Percentiles rank a stretch among this genome's conserved stretches.
Conservation (phyloP, 1,140 invertebrate genomes). For the Leptopilina boulardi region DNA sequence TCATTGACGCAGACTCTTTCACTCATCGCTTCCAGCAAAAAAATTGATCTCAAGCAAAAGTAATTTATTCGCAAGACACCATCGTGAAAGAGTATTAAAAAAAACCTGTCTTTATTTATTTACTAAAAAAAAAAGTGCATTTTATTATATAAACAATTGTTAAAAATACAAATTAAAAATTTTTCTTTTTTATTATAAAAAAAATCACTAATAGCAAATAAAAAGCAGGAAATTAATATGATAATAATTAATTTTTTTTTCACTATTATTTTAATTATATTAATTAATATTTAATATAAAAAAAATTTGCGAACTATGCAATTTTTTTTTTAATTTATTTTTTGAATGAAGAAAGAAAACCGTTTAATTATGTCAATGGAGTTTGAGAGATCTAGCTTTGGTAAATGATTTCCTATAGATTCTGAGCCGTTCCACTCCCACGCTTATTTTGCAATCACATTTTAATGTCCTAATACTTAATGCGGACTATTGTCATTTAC, state of each 20-base stretch:
- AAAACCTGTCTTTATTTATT: background rate
- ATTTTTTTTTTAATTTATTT: too few species aligned
- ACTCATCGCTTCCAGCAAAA: slow-evolving; percentile 14
- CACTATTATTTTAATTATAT: too few species aligned
- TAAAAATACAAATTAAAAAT: too few species aligned
- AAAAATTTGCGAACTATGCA: too few species aligned
- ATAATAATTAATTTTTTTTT: too few species aligned
- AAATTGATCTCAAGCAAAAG: background rate
- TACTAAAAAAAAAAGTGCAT: too few species aligned
- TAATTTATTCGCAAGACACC: background rate
- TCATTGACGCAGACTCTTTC: background rate
- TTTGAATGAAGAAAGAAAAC: background rate
- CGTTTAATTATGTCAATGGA: background rate
- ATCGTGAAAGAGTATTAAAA: background rate
- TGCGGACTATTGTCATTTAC: slow-evolving; percentile 20
- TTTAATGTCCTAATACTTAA: slow-evolving; percentile 30
- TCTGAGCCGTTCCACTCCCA: background rate
- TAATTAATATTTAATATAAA: too few species aligned
- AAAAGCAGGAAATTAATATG: too few species aligned
- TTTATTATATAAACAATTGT: too few species aligned
- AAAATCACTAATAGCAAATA: too few species aligned
- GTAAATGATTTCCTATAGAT: slow-evolving; percentile 12
- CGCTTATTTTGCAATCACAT: slow-evolving; percentile 7
- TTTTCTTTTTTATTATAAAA: too few species aligned
- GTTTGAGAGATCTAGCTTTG: background rate